These are phyloP conservation scores for Scalopus aquaticus DNA, from an alignment of 2,113 vertebrate genomes.

Conservation along the genomic window DNA sequence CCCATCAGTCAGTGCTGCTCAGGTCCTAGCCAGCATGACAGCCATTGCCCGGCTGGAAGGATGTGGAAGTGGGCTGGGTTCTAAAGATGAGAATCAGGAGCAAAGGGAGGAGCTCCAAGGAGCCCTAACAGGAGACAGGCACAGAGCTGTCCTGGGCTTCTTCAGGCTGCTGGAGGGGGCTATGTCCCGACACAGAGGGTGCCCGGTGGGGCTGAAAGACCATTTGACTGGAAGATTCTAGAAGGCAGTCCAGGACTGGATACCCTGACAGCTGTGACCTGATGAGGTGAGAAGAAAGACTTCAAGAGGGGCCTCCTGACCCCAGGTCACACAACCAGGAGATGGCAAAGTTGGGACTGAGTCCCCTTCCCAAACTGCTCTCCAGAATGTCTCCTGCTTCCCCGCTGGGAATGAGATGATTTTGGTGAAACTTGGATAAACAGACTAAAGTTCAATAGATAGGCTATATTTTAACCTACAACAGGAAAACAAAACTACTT, in stretches of 20 bases:
- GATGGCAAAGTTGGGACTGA: not conserved
- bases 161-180: rapidly evolving
- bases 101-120: not conserved
- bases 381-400: not conserved
- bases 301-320: not conserved
- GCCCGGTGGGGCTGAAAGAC: not conserved
- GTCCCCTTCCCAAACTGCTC: not conserved
- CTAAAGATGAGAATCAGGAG: not conserved
- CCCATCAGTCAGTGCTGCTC: not conserved
- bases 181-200: not conserved
- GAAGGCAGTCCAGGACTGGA: not conserved
- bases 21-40: not conserved
- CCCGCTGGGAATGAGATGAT: not conserved
- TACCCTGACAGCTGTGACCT: not conserved
- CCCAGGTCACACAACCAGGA: not conserved
- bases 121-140: not conserved
- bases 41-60: not conserved
- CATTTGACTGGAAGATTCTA: not conserved
- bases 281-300: not conserved
- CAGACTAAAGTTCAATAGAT: not conserved
- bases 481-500: not conserved
- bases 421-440: not conserved
- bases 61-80: not conserved
- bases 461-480: not conserved
- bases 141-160: rapidly evolving